Base-by-base conservation (phyloP, 2,888 invertebrate genomes). In the Oasisia sp. region DNA sequence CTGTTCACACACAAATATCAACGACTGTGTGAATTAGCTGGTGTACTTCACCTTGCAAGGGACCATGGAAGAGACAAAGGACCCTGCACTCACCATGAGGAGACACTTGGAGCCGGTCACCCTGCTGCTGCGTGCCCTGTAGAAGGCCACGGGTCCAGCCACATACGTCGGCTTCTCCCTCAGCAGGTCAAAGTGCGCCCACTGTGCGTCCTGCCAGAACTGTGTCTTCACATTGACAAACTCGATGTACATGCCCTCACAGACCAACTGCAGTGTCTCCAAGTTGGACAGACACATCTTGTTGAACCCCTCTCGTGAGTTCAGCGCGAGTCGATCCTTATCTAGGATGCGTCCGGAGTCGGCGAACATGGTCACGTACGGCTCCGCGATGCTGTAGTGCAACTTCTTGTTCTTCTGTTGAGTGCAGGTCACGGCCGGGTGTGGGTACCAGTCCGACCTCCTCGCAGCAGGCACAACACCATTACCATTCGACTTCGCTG, bases 241-340 rank as follows among this genome's bases (percentile, higher is more conserved):
- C 32, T 14, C 32, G 27, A 45, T 32, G 89, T 92, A 92, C 32
- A 92, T 50, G 32, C 91, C 44, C 7, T 92, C 92, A 32, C 91
- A 89, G 32, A 92, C 89, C 27, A 91, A 91, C 45, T 91, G 74
- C 89, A 92, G 89, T 32, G 89, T 56, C 45, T 92, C 91, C 38
- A 56, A 89, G 27, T 91, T 89, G 11, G 38, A 74, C 27, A n/a
- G 38, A 45, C 89, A 91, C 74, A 91, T 89, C 44, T 56, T 89
- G 44, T 74, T 74, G 50, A 92, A 91, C 2, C 92, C 90, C 32
- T 91, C 92, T 7, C 58, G 89, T 9, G 89, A 45, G 89, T 58
- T 92, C 91, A 58, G 9, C 0, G 91, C 44, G 56, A 92, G 32
- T 45, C 89, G 89, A 74, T 91, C 74, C 74, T 74, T 74, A 74